Evolutionary conservation across 1,140 invertebrate species (phyloP).

Genomic region (Drosophila pectinifera): DNA sequence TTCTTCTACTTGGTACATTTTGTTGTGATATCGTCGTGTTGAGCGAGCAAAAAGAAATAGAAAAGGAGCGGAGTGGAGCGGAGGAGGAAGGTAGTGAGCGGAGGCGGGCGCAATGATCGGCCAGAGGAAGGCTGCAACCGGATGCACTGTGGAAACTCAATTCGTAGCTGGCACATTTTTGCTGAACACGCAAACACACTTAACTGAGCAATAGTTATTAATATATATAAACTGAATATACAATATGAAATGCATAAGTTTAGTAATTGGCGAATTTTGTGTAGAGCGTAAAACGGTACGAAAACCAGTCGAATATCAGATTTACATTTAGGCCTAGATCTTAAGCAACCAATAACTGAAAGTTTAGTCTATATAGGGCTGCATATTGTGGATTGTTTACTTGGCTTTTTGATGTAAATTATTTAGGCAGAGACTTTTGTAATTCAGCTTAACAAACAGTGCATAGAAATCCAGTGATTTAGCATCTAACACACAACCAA

Average conservation of each 20-base stretch:
- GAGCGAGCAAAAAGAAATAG: constrained; percentile 68
- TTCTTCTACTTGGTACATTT: constrained; percentile 83
- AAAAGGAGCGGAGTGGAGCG: not conserved
- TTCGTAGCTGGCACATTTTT: constrained; percentile 66
- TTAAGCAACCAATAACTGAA: constrained; percentile 75
- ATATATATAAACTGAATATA: constrained; percentile 61
- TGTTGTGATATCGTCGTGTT: constrained; percentile 83
- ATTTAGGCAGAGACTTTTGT: constrained; percentile 67
- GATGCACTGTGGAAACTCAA: constrained; percentile 56
- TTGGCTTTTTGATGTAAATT: constrained; percentile 71
- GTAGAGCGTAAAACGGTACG: constrained; percentile 69
- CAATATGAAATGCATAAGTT: constrained; percentile 69
- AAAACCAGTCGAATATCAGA: constrained; percentile 75
- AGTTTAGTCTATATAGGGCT: constrained; percentile 65
- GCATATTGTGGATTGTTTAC: constrained; percentile 60
- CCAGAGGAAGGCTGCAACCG: constrained; percentile 8
- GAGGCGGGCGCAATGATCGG: not conserved
- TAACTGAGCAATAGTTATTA: constrained; percentile 79
- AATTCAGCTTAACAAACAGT: constrained; percentile 50
- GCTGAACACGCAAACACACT: constrained; percentile 74
- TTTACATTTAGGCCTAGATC: constrained; percentile 73
- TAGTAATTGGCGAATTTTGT: constrained; percentile 83
- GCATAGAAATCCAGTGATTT: constrained; percentile 73
- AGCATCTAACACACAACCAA: constrained; percentile 58
- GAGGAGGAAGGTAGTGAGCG: not conserved